Evolutionary conservation across 2,888 invertebrate genomes (phyloP).

Genomic region (Pachycephus smyrnensis): DNA sequence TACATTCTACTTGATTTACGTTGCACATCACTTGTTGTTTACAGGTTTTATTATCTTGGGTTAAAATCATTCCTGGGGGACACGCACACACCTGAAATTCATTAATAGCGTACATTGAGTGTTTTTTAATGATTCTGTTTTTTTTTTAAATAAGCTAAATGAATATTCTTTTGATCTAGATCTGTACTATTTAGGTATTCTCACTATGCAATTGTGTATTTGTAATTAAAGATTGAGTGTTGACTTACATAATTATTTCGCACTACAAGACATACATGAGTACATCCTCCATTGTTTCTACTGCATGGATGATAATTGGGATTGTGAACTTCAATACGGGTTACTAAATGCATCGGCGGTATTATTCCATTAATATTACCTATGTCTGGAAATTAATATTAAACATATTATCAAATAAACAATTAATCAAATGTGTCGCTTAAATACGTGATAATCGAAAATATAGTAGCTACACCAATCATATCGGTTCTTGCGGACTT

Average conservation of each 20-base stretch:
- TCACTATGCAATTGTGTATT: neutral
- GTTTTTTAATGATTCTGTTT: neutral
- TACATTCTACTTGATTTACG: constrained; percentile 68
- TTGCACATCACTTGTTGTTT: constrained; percentile 59
- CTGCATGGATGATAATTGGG: constrained; percentile 71
- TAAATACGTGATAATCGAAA: neutral
- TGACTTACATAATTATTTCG: neutral
- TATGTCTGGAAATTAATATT: neutral
- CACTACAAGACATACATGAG: constrained; percentile 78
- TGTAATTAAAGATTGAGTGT: neutral
- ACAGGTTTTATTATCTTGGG: constrained; percentile 72
- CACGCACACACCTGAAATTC: constrained; percentile 70
- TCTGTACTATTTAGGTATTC: too few species aligned
- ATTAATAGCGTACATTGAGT: constrained; percentile 2
- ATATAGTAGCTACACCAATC: neutral
- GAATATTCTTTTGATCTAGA: neutral
- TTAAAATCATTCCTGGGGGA: constrained; percentile 74
- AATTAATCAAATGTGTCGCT: neutral
- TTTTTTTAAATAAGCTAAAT: constrained; percentile 17
- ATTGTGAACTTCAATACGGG: neutral
- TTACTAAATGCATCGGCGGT: constrained; percentile 63
- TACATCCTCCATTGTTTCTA: constrained; percentile 74
- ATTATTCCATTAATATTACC: neutral
- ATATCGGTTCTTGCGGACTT: constrained; percentile 32
- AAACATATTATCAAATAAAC: neutral